These are phyloP conservation scores for Gorsachius goisagi DNA, from an alignment of 2,113 vertebrate genomes.

Conservation along the genomic window DNA sequence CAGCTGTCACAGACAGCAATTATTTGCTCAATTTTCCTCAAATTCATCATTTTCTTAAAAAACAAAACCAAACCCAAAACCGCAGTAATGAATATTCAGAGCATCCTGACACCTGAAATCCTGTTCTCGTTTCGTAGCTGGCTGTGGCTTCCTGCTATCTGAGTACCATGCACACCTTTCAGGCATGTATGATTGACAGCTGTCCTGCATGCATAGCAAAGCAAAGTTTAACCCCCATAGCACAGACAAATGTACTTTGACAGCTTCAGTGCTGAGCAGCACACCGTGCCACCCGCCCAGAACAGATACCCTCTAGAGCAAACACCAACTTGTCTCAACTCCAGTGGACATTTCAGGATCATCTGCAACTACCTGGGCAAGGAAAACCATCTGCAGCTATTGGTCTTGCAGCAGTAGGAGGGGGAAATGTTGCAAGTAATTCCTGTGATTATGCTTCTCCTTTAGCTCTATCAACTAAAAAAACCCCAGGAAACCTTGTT, in stretches of 20 bases:
- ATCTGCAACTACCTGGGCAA: background rate
- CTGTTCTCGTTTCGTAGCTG: background rate
- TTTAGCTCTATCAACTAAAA: background rate
- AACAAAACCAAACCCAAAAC: slow-evolving; percentile 11
- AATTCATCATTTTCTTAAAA: slow-evolving; percentile 46
- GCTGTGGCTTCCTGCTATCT: background rate
- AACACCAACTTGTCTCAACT: background rate
- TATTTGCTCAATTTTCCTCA: slow-evolving; percentile 62
- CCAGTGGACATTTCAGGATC: background rate
- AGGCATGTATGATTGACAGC: slow-evolving; percentile 25
- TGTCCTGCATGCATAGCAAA: slow-evolving; percentile 24
- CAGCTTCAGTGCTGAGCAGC: background rate
- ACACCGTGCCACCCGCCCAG: background rate
- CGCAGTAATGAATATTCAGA: slow-evolving; percentile 30
- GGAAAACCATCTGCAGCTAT: background rate
- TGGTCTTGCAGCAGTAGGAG: background rate
- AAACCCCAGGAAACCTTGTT: background rate
- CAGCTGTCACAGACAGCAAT: slow-evolving; percentile 62
- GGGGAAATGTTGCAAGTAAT: background rate
- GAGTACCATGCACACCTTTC: slow-evolving; percentile 8
- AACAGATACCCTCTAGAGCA: background rate
- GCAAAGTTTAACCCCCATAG: background rate
- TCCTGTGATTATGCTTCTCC: background rate
- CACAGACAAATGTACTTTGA: background rate
- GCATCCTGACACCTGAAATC: slow-evolving; percentile 16